Conservation (phyloP, 2,888 invertebrate genomes). For the Urechis unicinctus region DNA sequence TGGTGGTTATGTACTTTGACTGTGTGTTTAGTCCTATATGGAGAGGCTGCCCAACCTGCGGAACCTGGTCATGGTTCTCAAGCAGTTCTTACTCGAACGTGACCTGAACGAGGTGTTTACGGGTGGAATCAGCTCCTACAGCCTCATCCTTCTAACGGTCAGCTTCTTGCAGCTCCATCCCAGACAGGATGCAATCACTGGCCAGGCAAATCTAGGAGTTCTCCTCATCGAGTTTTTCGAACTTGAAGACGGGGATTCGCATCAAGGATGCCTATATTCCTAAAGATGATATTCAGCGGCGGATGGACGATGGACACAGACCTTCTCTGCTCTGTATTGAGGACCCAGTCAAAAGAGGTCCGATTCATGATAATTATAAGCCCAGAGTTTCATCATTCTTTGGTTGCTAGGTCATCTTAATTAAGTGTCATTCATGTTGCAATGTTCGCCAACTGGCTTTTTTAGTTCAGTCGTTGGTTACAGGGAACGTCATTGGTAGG, state of each 20-base stretch:
- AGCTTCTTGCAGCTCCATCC: constrained; percentile 70
- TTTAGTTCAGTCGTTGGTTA: no score
- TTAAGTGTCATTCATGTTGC: no score
- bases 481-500: constrained; percentile 94
- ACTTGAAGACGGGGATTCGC: constrained; percentile 85
- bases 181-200: constrained; percentile 8
- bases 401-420: no score
- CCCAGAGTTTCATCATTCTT: no score
- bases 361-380: no score
- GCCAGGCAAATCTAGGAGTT: constrained; percentile 73
- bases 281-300: constrained; percentile 81
- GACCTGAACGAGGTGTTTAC: constrained; percentile 99
- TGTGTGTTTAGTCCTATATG: constrained; percentile 57
- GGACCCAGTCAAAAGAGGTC: no score
- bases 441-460: no score
- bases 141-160: constrained; percentile 95
- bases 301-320: constrained; percentile 89
- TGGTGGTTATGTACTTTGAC: no score
- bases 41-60: constrained; percentile 67
- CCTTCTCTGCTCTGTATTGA: constrained; percentile 91
- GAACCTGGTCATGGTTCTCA: constrained; percentile 91
- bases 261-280: constrained; percentile 87
- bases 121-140: constrained; percentile 98
- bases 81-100: constrained; percentile 95
- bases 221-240: constrained; percentile 95